Percentiles rank a stretch among this genome's conserved stretches.
phyloP scores from a whole-genome alignment of 2,888 invertebrate species.

The Trissolcus brochymenae region DNA sequence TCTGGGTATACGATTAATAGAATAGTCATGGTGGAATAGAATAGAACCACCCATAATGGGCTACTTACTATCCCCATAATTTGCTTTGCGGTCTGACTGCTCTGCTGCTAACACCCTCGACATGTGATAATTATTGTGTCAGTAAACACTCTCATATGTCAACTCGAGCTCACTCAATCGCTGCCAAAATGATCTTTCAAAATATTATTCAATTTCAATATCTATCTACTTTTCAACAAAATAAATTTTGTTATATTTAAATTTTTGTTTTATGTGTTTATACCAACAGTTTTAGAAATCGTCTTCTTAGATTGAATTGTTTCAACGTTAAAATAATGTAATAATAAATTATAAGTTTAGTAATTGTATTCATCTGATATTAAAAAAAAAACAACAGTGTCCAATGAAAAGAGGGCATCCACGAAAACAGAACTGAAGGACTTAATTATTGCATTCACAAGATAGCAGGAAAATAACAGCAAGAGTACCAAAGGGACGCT shows the following conservation, averaged over 20 bases:
- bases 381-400: too few species aligned
- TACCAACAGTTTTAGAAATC: not conserved
- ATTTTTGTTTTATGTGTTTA: not conserved
- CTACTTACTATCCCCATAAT: constrained; percentile 68
- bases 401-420: not conserved
- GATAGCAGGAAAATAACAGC: constrained; percentile 50
- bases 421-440: constrained; percentile 36
- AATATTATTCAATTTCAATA: too few species aligned
- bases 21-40: too few species aligned
- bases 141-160: constrained; percentile 67
- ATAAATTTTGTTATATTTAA: not conserved
- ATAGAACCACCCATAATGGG: not conserved
- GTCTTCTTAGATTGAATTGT: too few species aligned
- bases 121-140: constrained; percentile 74
- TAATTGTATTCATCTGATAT: too few species aligned
- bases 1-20: too few species aligned
- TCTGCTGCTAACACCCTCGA: constrained; percentile 68
- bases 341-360: too few species aligned
- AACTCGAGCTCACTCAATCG: constrained; percentile 38
- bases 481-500: constrained; percentile 56
- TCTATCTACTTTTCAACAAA: too few species aligned
- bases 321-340: too few species aligned
- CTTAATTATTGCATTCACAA: constrained; percentile 54
- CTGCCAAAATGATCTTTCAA: not conserved
- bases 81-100: constrained; percentile 73